Conservation (phyloP, 1,140 invertebrate species). For the Hyphantria cunea region DNA sequence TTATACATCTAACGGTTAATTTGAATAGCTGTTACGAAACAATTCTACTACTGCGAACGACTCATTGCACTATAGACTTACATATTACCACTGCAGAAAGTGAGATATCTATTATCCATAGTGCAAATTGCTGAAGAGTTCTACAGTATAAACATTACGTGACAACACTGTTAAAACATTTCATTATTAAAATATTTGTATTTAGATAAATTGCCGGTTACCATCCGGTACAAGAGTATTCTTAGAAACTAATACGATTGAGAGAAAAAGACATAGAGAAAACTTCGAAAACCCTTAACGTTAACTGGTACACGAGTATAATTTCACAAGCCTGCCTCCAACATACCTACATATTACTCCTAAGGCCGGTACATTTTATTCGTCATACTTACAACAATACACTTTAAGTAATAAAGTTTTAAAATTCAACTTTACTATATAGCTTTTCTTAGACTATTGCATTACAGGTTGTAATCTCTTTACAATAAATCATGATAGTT, state of each 20-base stretch:
- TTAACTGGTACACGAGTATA: slow-evolving; percentile 59
- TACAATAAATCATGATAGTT: slow-evolving; percentile 23
- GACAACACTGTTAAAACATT: slow-evolving; percentile 46
- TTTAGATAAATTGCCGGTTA: slow-evolving; percentile 34
- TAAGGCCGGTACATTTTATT: slow-evolving; percentile 76
- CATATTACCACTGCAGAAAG: not conserved
- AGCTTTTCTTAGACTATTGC: slow-evolving; percentile 60
- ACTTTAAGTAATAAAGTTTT: slow-evolving; percentile 75
- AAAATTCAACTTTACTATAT: slow-evolving; percentile 63
- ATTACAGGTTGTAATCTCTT: slow-evolving; percentile 59
- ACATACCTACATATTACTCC: slow-evolving; percentile 68
- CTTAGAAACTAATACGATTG: slow-evolving; percentile 70
- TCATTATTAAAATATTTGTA: slow-evolving; percentile 41
- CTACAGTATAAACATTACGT: slow-evolving; percentile 24
- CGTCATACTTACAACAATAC: slow-evolving; percentile 68
- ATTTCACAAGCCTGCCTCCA: slow-evolving; percentile 65
- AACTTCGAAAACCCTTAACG: slow-evolving; percentile 70
- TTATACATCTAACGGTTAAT: slow-evolving; percentile 60
- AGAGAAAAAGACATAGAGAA: slow-evolving; percentile 77
- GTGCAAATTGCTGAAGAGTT: not conserved
- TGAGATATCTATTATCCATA: not conserved
- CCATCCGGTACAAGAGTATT: slow-evolving; percentile 42
- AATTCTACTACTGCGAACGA: slow-evolving; percentile 40
- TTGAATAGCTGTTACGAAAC: slow-evolving; percentile 47
- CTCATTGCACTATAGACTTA: not conserved